Base-by-base conservation (phyloP, 2,888 invertebrate species). In the Pyrochroa serraticornis region DNA sequence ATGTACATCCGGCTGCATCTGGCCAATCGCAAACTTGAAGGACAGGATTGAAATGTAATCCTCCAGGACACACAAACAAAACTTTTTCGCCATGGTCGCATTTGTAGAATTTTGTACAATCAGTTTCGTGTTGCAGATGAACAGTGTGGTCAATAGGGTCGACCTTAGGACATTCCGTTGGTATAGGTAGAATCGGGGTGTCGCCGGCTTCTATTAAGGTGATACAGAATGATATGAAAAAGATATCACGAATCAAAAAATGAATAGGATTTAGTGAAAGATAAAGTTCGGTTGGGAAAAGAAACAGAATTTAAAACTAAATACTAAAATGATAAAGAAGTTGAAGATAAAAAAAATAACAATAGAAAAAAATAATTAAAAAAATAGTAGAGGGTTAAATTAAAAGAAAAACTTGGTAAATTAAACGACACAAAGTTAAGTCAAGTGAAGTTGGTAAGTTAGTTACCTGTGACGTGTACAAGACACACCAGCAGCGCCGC, bases 11-110 rank as follows among this genome's bases (percentile, higher is more conserved):
- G 1, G 41, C 55, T 5, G 54, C 12, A 6, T 43, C 22, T 1
- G 58, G 58, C 55, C 59, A 59, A 22, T 59, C 55, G 37, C 59
- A 56, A 2, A 50, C 46, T 41, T 48, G 10, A 1, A 43, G 9
- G n/a, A 14, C 39, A 1, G 38, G 12, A 39, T 59, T 51, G 47
- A 50, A 59, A 30, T 39, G 31, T 1, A 56, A 36, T 2, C 30
- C 31, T n/a, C 35, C 35, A 3, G 56, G 56, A 10, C 56, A 59
- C 7, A 7, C 35, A 1, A 50, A n/a, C 13, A 33, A 22, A 8
- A 60, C 42, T 44, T 44, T 57, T 8, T 52, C 33, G n/a, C 60
- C 55, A 35, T 60, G 34, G 12, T 51, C 48, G 53, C 64, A 64
- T 14, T 43, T 53, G 58, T 61, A 8, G 38, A 22, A 22, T 22